Evolutionary conservation across 2,888 invertebrate species (phyloP), one percentile per base, ranked within the genome.

Genomic region (Nomada lathburiana): DNA sequence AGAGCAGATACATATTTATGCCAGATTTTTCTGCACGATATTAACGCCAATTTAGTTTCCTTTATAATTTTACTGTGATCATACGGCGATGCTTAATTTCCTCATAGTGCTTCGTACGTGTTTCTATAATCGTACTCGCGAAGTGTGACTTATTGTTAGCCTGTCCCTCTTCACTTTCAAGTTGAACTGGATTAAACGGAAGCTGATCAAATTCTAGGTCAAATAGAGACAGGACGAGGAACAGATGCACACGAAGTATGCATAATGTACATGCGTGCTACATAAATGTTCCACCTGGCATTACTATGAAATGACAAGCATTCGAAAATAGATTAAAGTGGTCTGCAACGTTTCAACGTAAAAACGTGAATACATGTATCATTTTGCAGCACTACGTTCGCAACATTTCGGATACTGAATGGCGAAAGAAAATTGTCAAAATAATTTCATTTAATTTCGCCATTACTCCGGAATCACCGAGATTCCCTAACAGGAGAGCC

Each of bases 231-330:
- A 63, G 59, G 44, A 68, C 26, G 68, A 64, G 44, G 23, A 80
- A 59, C 80, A 69, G 80, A 67, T 64, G 79, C 47, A 3, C 26
- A 18, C 13, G 7, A 29, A 52, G 20, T 26, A 18, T 26, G 64
- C 18, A 47, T 20, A 23, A 18, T 29, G 16, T 9, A 57, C 18
- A n/a, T n/a, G 53, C 50, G 44, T 52, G n/a, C 74, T 80, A 65
- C 52, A 81, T 29, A 74, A 80, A 80, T 55, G 55, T 42, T 18
- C 13, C 74, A 74, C 68, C 47, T 53, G 80, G 52, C 53, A 26
- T 18, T 26, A 55, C 50, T 59, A 47, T 20, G 44, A 47, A 52
- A 26, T 18, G 63, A 36, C 52, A 42, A 13, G n/a, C 20, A 36
- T 23, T 50, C 57, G 36, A 57, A 18, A 79, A 62, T 73, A 74